These are phyloP conservation scores for Chanos chanos DNA, from an alignment of 2,797 vertebrate genomes.

Conservation along the genomic window DNA sequence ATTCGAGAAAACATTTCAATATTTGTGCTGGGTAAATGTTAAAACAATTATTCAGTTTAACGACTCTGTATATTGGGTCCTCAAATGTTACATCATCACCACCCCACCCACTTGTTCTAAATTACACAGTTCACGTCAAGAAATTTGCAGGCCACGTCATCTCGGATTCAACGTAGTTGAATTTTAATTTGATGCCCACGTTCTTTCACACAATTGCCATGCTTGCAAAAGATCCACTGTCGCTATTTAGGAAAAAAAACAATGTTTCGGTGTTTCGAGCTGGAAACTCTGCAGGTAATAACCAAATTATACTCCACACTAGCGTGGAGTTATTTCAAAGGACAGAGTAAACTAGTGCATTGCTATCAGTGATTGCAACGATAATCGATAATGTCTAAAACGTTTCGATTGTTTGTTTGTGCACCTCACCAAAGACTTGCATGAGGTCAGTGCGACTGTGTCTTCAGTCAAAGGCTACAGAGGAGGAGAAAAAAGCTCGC, in stretches of 20 bases:
- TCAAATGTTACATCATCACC: too few species aligned
- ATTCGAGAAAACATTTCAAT: too few species aligned
- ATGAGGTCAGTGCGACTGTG: slow-evolving; percentile 52
- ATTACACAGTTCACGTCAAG: too few species aligned
- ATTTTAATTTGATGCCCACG: too few species aligned
- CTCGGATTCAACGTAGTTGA: too few species aligned
- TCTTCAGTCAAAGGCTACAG: slow-evolving; percentile 50
- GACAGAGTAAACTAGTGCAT: not conserved
- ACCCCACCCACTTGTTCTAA: too few species aligned
- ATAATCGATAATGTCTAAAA: not conserved
- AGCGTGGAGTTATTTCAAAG: not conserved
- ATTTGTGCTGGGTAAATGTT: slow-evolving; percentile 66
- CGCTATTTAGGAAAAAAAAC: too few species aligned
- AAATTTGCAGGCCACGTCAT: too few species aligned
- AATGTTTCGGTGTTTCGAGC: slow-evolving; percentile 62
- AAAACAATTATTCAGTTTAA: not conserved
- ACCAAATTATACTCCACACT: not conserved
- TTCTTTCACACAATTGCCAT: too few species aligned
- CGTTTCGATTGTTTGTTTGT: not conserved
- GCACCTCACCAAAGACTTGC: slow-evolving; percentile 53
- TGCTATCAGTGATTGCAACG: not conserved
- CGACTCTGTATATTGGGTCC: not conserved
- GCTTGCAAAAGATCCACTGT: too few species aligned
- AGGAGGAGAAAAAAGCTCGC: slow-evolving; percentile 65
- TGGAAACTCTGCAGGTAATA: slow-evolving; percentile 60